Evolutionary conservation across 2,888 invertebrate genomes (phyloP).

Genomic region (Crematogaster levior): DNA sequence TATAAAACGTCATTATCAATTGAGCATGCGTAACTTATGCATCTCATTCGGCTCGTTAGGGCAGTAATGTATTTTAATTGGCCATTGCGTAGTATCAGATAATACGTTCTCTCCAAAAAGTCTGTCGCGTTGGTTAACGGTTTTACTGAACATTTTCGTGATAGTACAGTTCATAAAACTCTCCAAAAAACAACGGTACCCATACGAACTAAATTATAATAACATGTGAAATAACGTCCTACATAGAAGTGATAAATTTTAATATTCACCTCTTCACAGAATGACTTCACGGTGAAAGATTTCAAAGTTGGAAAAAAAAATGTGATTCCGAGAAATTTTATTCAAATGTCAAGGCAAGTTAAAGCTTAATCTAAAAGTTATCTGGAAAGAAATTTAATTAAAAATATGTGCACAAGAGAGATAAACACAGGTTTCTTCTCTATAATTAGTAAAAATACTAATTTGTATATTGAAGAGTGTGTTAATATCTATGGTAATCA

Average conservation of each 20-base stretch:
- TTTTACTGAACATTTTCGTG: background rate
- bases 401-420: background rate
- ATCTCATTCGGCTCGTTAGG: constrained; percentile 84
- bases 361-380: background rate
- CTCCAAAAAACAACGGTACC: too few species aligned
- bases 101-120: constrained; percentile 54
- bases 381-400: background rate
- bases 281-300: background rate
- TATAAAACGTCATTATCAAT: constrained; percentile 74
- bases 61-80: constrained; percentile 84
- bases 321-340: background rate
- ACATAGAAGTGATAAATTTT: background rate
- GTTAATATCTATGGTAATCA: background rate
- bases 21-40: constrained; percentile 78
- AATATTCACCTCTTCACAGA: background rate
- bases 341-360: background rate
- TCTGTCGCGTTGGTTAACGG: constrained; percentile 1
- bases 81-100: constrained; percentile 63
- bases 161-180: too few species aligned
- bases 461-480: background rate
- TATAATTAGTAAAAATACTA: background rate
- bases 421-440: background rate
- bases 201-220: background rate
- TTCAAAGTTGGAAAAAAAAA: background rate
- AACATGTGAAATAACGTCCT: background rate